Conservation (phyloP, 2,113 vertebrate genomes). For the Columbina picui region DNA sequence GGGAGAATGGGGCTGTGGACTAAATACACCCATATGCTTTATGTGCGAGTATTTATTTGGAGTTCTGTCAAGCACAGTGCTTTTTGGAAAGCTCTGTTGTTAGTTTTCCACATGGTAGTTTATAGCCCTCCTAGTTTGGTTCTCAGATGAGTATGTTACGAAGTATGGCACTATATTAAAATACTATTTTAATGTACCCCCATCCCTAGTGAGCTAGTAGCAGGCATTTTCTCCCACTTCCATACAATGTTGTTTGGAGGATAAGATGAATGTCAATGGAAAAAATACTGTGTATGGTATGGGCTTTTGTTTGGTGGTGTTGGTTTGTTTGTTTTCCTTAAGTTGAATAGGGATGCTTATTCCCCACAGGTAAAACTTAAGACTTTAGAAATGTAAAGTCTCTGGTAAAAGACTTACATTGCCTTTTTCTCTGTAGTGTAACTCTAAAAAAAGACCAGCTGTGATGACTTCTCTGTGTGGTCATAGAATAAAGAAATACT, state of each 20-base stretch:
- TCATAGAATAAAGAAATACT: slow-evolving; percentile 43
- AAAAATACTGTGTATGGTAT: neutral
- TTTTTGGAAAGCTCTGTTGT: neutral
- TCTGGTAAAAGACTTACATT: neutral
- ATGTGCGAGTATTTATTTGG: neutral
- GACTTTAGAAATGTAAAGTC: neutral
- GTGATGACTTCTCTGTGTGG: slow-evolving; percentile 23
- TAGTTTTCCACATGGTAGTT: neutral
- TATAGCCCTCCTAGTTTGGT: neutral
- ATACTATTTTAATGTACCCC: neutral
- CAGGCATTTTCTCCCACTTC: neutral
- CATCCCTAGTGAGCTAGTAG: neutral
- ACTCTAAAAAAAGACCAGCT: slow-evolving; percentile 1
- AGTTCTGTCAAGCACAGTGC: neutral
- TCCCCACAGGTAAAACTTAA: slow-evolving; percentile 2
- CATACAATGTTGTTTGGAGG: neutral
- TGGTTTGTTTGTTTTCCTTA: neutral
- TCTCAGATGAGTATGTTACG: neutral
- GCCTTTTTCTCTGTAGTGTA: neutral
- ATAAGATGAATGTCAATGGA: neutral
- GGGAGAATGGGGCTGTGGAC: neutral
- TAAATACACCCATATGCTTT: neutral
- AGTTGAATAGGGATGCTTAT: neutral
- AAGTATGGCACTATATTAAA: neutral
- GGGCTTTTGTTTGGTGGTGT: neutral